phyloP scores from a whole-genome alignment of 92 coral and sea anemone species.

The Pocillopora grandis region DNA sequence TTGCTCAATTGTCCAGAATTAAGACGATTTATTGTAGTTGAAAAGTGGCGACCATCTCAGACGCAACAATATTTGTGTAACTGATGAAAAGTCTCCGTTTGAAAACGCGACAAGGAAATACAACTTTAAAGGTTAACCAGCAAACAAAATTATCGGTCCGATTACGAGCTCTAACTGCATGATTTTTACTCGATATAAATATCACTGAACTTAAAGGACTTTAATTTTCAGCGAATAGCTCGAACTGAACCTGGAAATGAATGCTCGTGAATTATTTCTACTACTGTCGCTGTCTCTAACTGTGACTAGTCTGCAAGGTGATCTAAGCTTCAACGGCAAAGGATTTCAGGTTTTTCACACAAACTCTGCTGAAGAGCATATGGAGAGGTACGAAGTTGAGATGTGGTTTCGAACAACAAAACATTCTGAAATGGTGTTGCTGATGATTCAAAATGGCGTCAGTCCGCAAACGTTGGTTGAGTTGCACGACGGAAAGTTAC shows the following conservation, averaged over 20 bases:
- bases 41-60: neutral
- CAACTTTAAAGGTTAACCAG: neutral
- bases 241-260: neutral
- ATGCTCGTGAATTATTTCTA: neutral
- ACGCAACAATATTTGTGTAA: neutral
- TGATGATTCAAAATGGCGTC: conserved; percentile 20
- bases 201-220: too few species aligned
- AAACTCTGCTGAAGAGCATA: neutral
- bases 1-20: conserved; percentile 19
- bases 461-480: conserved; percentile 13
- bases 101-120: neutral
- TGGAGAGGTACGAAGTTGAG: conserved; percentile 13
- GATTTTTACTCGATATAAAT: too few species aligned
- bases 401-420: conserved; percentile 39
- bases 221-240: neutral
- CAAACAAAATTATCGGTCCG: too few species aligned
- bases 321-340: conserved; percentile 13
- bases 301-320: neutral
- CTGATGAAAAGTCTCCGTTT: neutral
- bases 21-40: conserved; percentile 13
- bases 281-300: neutral
- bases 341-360: conserved; percentile 13
- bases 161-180: too few species aligned
- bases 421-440: conserved; percentile 14
- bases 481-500: conserved; percentile 20